phyloP scores from a whole-genome alignment of 2,113 vertebrate genomes.

The Entosphenus tridentatus region DNA sequence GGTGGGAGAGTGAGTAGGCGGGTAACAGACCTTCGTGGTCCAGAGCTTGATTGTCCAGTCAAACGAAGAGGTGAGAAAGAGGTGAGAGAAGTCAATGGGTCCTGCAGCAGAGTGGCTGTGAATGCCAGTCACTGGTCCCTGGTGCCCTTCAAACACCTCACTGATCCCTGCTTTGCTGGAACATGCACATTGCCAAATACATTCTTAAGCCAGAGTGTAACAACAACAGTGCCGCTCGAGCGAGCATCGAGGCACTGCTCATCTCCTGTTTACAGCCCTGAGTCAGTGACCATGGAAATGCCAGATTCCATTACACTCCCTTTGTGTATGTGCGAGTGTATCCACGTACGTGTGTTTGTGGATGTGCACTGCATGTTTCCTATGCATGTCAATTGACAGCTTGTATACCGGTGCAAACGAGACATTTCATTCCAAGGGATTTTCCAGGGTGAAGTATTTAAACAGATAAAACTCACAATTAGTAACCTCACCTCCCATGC shows the following conservation, averaged over 20 bases:
- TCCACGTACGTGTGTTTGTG: background rate
- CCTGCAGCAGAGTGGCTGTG: constrained; percentile 9
- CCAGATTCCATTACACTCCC: too few species aligned
- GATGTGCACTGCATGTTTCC: background rate
- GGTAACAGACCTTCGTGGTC: constrained; percentile 6
- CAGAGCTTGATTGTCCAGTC: constrained; percentile 11
- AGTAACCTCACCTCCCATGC: constrained; percentile 8
- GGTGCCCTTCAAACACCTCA: constrained; percentile 9
- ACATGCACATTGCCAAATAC: background rate
- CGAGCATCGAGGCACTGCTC: too few species aligned
- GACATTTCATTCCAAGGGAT: too few species aligned
- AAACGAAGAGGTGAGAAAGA: constrained; percentile 9
- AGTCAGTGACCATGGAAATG: too few species aligned
- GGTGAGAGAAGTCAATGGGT: constrained; percentile 10
- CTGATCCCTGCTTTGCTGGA: constrained; percentile 9
- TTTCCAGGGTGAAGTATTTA: too few species aligned
- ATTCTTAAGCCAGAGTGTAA: too few species aligned
- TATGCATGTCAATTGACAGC: too few species aligned
- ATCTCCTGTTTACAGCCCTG: too few species aligned
- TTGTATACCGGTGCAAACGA: too few species aligned
- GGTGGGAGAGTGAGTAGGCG: background rate
- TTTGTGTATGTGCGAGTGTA: background rate
- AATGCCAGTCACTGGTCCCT: constrained; percentile 10
- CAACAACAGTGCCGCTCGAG: too few species aligned
- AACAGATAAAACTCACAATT: too few species aligned